Base-by-base conservation (phyloP, 2,888 invertebrate genomes). In the Scrobipalpa costella region DNA sequence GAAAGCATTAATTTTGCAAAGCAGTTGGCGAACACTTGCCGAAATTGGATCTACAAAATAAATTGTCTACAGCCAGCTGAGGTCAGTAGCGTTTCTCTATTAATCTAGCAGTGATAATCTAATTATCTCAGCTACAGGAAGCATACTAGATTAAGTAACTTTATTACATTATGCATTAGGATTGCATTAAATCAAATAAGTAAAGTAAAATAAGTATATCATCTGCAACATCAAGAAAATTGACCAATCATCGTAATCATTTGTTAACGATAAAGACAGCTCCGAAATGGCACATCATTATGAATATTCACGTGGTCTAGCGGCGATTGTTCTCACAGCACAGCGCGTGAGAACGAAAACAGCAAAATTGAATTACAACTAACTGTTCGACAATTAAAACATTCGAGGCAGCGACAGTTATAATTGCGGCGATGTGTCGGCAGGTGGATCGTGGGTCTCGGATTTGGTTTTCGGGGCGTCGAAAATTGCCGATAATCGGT, bases 371-470 rank as follows among this genome's bases (percentile, higher is more conserved):
- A 84, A 81, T 83, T 78, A 79, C 78, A 75, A 69, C 76, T 87
- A 89, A 88, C 88, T 86, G 86, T 87, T 75, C 72, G 75, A 78
- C 84, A 86, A 90, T 90, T 90, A 90, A 85, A 61, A 81, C 69
- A 78, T 81, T 83, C 81, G 83, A 83, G 77, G 82, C 81, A 81
- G 78, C 80, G 87, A 90, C 85, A 85, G 83, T 87, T 86, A 63
- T 49, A 60, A 88, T 83, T 82, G 77, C 81, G 80, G 79, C 74
- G 52, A 33, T 57, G 57, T 63, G 52, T 13, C 38, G 61, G 83
- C 86, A 87, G 86, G 86, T 86, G 82, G 82, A 82, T 85, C 85
- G 88, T 89, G 89, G 78, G 79, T 86, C 76, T 85, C 83, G 84
- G 81, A 78, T 82, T 79, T 76, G 52, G 50, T 38, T 61, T 44